Evolutionary conservation across 2,797 vertebrate genomes (phyloP).

Genomic region (Microctenopoma lineatum): DNA sequence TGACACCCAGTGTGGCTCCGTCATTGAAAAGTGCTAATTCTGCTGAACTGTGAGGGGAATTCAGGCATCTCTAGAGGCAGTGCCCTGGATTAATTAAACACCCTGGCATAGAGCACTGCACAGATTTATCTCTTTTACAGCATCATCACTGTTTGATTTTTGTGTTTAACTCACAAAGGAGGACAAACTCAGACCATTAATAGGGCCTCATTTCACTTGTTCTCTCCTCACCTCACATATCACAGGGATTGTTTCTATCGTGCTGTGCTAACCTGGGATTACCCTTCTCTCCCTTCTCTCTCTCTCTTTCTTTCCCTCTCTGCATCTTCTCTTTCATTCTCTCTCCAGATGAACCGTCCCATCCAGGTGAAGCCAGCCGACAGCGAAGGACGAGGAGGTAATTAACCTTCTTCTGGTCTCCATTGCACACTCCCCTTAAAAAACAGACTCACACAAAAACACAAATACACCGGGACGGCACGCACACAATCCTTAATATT

Average conservation of each 20-base stretch:
- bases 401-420: conserved; percentile 84
- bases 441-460: conserved; percentile 55
- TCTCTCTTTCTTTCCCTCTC: conserved; percentile 11
- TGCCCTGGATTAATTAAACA: conserved; percentile 78
- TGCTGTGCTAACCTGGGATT: conserved; percentile 68
- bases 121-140: conserved; percentile 66
- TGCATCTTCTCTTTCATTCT: conserved; percentile 31
- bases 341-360: conserved; percentile 96
- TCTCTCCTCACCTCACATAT: conserved; percentile 30
- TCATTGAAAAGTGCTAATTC: conserved; percentile 82
- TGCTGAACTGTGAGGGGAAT: conserved; percentile 79
- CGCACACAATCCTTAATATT: conserved; percentile 74
- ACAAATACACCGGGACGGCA: conserved; percentile 57
- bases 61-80: conserved; percentile 72
- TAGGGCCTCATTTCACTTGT: conserved; percentile 17
- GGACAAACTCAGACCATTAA: conserved; percentile 50
- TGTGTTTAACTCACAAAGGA: conserved; percentile 50
- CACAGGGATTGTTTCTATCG: conserved; percentile 17
- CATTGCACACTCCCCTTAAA: conserved; percentile 50
- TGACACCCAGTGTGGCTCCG: conserved; percentile 78
- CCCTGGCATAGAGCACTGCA: conserved; percentile 54
- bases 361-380: conserved; percentile 99
- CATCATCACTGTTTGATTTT: conserved; percentile 62
- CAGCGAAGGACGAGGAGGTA: conserved; percentile 99
- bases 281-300: conserved; percentile 54